phyloP scores from a whole-genome alignment of 2,797 vertebrate species.

The Salmo trutta region DNA sequence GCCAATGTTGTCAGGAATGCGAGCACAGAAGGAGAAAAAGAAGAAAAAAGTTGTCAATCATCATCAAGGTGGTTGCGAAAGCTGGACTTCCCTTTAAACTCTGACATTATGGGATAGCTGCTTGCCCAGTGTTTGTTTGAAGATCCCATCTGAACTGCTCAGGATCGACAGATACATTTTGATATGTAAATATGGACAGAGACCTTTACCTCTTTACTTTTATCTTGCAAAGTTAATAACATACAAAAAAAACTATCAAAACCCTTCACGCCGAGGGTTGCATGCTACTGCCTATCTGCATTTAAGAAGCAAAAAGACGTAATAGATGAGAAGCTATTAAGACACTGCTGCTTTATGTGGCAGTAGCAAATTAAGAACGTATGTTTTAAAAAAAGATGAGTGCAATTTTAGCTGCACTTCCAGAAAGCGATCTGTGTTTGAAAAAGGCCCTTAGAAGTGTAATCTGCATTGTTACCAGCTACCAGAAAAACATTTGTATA shows the following conservation, averaged over 20 bases:
- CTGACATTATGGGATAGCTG: constrained; percentile 57
- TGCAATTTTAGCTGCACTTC: constrained; percentile 72
- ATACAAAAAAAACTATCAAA: constrained; percentile 60
- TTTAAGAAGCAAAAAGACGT: constrained; percentile 66
- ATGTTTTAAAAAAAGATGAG: constrained; percentile 51
- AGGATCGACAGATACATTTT: constrained; percentile 75
- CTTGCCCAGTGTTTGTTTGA: constrained; percentile 64
- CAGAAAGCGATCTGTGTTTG: constrained; percentile 60
- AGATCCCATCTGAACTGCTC: constrained; percentile 76
- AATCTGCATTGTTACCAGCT: constrained; percentile 77
- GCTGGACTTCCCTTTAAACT: constrained; percentile 74
- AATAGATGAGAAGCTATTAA: constrained; percentile 42
- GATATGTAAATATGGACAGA: constrained; percentile 78
- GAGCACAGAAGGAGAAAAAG: constrained; percentile 60
- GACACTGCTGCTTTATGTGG: constrained; percentile 59
- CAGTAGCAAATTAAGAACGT: constrained; percentile 42
- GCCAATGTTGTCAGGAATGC: constrained; percentile 63
- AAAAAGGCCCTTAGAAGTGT: constrained; percentile 68
- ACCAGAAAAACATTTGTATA: constrained; percentile 86
- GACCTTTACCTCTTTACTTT: constrained; percentile 55
- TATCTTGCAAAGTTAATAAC: constrained; percentile 70
- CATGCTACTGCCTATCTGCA: constrained; percentile 82
- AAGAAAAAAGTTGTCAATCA: constrained; percentile 13
- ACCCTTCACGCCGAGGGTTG: constrained; percentile 74
- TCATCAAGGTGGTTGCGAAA: constrained; percentile 59